Percentiles rank a stretch among this genome's conserved stretches.
Evolutionary conservation across 1,140 invertebrate species (phyloP).

Genomic region (Condylostylus longicornis): DNA sequence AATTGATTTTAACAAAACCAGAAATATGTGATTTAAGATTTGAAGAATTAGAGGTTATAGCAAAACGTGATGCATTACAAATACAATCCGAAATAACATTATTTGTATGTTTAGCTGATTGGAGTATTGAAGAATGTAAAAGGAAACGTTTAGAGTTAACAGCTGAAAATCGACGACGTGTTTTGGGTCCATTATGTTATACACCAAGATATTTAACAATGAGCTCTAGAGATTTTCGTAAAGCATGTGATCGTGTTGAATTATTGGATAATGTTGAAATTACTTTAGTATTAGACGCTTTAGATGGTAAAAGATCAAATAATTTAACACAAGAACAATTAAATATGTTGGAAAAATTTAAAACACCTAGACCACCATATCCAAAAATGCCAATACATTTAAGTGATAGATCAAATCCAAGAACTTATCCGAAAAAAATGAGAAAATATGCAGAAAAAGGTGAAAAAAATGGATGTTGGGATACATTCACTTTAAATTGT

Average conservation of each 20-base stretch:
- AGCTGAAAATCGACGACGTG: slow-evolving; percentile 24
- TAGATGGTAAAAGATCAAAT: slow-evolving; percentile 28
- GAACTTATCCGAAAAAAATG: slow-evolving; percentile 31
- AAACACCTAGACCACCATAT: slow-evolving; percentile 24
- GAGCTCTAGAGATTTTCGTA: slow-evolving; percentile 20
- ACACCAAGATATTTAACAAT: slow-evolving; percentile 27
- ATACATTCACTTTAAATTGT: slow-evolving; percentile 25
- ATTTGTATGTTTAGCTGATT: slow-evolving; percentile 25
- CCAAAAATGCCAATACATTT: slow-evolving; percentile 29
- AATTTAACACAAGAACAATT: slow-evolving; percentile 28
- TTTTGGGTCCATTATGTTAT: slow-evolving; percentile 26
- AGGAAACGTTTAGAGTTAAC: slow-evolving; percentile 24
- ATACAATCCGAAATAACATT: slow-evolving; percentile 23
- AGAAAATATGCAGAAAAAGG: slow-evolving; percentile 19
- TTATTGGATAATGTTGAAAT: slow-evolving; percentile 22
- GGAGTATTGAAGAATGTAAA: slow-evolving; percentile 26
- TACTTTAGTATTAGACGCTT: slow-evolving; percentile 18
- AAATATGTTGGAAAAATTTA: slow-evolving; percentile 26
- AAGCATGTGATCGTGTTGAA: slow-evolving; percentile 25
- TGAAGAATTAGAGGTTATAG: slow-evolving; percentile 29
- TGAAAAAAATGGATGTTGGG: slow-evolving; percentile 22
- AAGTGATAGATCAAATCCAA: slow-evolving; percentile 27
- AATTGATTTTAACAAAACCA: slow-evolving; percentile 18
- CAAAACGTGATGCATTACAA: slow-evolving; percentile 24
- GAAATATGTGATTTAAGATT: slow-evolving; percentile 23